Conservation (phyloP, 2,888 invertebrate genomes). For the Andrena marginata region DNA sequence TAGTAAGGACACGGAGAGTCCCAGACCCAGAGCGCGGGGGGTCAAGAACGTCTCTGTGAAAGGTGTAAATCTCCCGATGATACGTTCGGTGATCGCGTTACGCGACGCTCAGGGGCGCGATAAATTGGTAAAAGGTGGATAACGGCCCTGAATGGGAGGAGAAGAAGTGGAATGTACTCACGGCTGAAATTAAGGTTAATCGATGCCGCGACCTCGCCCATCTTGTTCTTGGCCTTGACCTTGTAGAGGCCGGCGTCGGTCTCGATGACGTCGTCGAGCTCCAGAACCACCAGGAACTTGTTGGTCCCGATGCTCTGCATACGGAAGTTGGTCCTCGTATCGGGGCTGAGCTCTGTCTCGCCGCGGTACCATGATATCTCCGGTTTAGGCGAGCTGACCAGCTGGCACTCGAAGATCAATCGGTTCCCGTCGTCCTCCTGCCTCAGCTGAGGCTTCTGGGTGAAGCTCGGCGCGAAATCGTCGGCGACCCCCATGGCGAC, state of each 20-base stretch:
- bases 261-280: slow-evolving; percentile 98
- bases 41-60: slow-evolving; percentile 38
- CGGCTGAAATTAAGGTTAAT: slow-evolving; percentile 99
- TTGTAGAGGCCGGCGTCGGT: slow-evolving; percentile 98
- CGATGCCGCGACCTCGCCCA: slow-evolving; percentile 98
- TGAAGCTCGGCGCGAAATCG: slow-evolving; percentile 99
- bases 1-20: not conserved
- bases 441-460: slow-evolving; percentile 98
- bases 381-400: slow-evolving; percentile 94
- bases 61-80: not conserved
- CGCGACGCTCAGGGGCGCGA: not conserved
- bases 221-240: slow-evolving; percentile 98
- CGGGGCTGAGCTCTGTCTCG: slow-evolving; percentile 93
- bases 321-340: slow-evolving; percentile 94
- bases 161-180: slow-evolving; percentile 87
- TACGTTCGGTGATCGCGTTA: not conserved
- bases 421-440: slow-evolving; percentile 98
- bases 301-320: slow-evolving; percentile 94
- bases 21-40: slow-evolving; percentile 16
- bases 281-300: slow-evolving; percentile 96
- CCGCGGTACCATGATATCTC: slow-evolving; percentile 97
- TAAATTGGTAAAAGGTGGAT: not conserved
- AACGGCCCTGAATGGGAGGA: slow-evolving; percentile 4
- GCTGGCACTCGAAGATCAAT: slow-evolving; percentile 97
- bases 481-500: slow-evolving; percentile 93